A percentile compares a stretch with the other conserved stretches of the same genome.
Evolutionary conservation across 2,888 invertebrate genomes (phyloP).

Genomic region (Drosophila greeni): DNA sequence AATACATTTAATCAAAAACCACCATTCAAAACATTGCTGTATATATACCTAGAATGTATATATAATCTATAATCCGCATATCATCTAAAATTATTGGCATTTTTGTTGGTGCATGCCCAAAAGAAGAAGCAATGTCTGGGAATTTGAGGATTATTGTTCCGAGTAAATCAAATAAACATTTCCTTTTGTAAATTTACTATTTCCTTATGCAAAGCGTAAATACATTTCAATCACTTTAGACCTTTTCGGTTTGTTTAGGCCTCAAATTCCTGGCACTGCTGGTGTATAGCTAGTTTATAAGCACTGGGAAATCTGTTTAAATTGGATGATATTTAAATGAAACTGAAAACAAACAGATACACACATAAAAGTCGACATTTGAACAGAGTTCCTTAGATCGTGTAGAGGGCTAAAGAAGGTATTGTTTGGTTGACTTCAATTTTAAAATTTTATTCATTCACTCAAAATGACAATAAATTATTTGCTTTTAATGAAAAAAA

Average conservation of each 20-base stretch:
- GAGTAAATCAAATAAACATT: conserved; percentile 4
- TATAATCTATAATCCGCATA: conserved; percentile 7
- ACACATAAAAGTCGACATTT: conserved; percentile 2
- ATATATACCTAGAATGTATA: conserved; percentile 36
- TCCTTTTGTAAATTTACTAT: conserved; percentile 1
- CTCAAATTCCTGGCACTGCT: conserved; percentile 40
- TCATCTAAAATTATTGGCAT: conserved; percentile 63
- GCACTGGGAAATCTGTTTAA: conserved; percentile 32
- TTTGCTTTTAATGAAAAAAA: not conserved
- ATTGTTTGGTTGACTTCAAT: not conserved
- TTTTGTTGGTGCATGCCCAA: conserved; percentile 65
- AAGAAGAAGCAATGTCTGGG: conserved; percentile 23
- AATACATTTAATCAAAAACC: conserved; percentile 25
- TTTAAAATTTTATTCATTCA: not conserved
- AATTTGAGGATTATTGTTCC: conserved; percentile 36
- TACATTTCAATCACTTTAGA: conserved; percentile 2
- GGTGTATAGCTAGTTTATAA: conserved; percentile 52
- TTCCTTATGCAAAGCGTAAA: conserved; percentile 1
- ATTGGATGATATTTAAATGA: conserved; percentile 2
- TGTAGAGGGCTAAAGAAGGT: conserved; percentile 28
- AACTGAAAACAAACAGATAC: not conserved
- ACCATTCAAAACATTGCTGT: conserved; percentile 17
- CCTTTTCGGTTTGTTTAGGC: conserved; percentile 17
- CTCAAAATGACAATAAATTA: too few relatives aligned
- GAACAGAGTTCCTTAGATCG: conserved; percentile 24